These are phyloP conservation scores for Chaetophractus vellerosus DNA, from an alignment of 2,797 vertebrate genomes.

Conservation along the genomic window DNA sequence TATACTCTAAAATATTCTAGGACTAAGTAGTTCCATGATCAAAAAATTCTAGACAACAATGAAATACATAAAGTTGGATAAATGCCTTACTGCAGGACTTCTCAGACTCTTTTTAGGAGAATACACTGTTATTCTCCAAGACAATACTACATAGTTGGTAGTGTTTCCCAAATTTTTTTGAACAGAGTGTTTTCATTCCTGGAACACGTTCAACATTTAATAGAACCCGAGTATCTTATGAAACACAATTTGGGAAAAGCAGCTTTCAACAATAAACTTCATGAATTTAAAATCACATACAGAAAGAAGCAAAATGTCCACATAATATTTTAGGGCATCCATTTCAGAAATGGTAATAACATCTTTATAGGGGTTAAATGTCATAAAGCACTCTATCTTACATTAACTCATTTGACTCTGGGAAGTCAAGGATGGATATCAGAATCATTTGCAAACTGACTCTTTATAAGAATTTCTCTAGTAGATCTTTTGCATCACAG, in stretches of 20 bases:
- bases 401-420: background rate
- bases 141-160: background rate
- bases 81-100: conserved; percentile 33
- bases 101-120: conserved; percentile 27
- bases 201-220: conserved; percentile 65
- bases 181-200: conserved; percentile 70
- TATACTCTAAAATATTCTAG: conserved; percentile 14
- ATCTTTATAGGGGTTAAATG: too few relatives aligned
- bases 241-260: conserved; percentile 33
- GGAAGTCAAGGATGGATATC: background rate
- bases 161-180: conserved; percentile 45
- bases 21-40: background rate
- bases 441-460: background rate
- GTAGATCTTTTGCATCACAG: conserved; percentile 29
- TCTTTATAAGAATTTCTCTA: background rate
- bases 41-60: conserved; percentile 50
- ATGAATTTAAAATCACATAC: conserved; percentile 64
- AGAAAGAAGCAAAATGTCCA: conserved; percentile 49
- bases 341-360: conserved; percentile 3
- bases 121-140: conserved; percentile 6
- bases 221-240: conserved; percentile 6
- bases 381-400: background rate
- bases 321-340: background rate
- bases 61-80: conserved; percentile 55
- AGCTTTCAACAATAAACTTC: conserved; percentile 60